These are phyloP conservation scores for Eumeta japonica DNA, from an alignment of 1,140 invertebrate genomes.

Conservation along the genomic window DNA sequence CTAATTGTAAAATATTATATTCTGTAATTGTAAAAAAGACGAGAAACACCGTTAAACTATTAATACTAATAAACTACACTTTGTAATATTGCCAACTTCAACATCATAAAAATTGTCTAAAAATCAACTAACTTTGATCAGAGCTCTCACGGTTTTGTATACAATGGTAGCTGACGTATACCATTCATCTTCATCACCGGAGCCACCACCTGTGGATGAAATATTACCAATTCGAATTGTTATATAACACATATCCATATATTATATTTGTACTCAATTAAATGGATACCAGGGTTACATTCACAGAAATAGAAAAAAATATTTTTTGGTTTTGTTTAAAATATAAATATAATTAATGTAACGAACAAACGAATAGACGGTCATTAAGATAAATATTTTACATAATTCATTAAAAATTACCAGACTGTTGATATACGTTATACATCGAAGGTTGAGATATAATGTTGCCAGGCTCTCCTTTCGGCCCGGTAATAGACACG, in stretches of 20 bases:
- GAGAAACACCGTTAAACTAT: too few relatives aligned
- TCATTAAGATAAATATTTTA: slow-evolving; percentile 5
- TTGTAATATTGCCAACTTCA: not conserved
- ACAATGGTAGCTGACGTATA: slow-evolving; percentile 22
- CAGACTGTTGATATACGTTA: too few relatives aligned
- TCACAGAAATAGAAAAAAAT: too few relatives aligned
- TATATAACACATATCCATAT: too few relatives aligned
- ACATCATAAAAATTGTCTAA: not conserved
- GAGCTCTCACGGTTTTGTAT: slow-evolving; percentile 16
- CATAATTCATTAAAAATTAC: slow-evolving; percentile 7
- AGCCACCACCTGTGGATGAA: slow-evolving; percentile 8
- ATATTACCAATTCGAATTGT: too few relatives aligned
- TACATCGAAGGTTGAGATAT: too few relatives aligned
- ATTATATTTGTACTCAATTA: too few relatives aligned
- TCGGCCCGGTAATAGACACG: slow-evolving; percentile 28
- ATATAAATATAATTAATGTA: slow-evolving; percentile 6
- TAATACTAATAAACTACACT: too few relatives aligned
- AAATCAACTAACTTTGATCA: slow-evolving; percentile 23
- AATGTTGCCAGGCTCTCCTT: slow-evolving; percentile 27
- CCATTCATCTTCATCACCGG: slow-evolving; percentile 19
- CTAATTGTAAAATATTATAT: too few relatives aligned
- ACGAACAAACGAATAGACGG: not conserved
- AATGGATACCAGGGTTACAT: too few relatives aligned
- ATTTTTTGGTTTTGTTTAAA: too few relatives aligned
- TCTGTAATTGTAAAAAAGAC: too few relatives aligned